Conservation (phyloP, 2,888 invertebrate species). For the Cryptus viduatorius region DNA sequence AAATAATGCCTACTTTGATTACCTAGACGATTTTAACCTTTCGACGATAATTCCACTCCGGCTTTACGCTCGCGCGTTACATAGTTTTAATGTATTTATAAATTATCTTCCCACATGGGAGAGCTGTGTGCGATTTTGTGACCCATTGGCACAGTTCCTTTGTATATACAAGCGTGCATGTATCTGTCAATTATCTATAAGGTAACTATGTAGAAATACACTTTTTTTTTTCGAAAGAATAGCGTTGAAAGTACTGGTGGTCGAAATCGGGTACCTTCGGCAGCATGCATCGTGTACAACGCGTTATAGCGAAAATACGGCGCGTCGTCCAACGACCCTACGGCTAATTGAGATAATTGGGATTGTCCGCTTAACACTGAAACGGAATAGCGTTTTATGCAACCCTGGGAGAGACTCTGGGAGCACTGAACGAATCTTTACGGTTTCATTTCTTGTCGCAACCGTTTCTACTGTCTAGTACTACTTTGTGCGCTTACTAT, state of each 20-base stretch:
- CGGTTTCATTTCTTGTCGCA: constrained; percentile 63
- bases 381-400: constrained; percentile 24
- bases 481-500: neutral
- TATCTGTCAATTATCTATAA: constrained; percentile 40
- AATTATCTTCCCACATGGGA: constrained; percentile 20
- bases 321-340: constrained; percentile 53
- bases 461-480: constrained; percentile 3
- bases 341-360: constrained; percentile 59
- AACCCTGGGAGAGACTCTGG: constrained; percentile 10
- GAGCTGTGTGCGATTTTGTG: constrained; percentile 19
- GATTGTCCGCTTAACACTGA: constrained; percentile 49
- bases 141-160: constrained; percentile 29
- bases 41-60: constrained; percentile 28
- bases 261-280: neutral
- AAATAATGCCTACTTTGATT: constrained; percentile 4
- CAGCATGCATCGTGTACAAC: neutral
- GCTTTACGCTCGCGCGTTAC: neutral
- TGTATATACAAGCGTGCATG: neutral
- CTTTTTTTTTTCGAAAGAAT: neutral
- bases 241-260: neutral
- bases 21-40: constrained; percentile 19
- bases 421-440: constrained; percentile 56
- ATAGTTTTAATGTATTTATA: constrained; percentile 23
- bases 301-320: neutral
- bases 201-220: neutral